Conservation (phyloP, 1,140 invertebrate genomes). For the Saxidomus purpurata region DNA sequence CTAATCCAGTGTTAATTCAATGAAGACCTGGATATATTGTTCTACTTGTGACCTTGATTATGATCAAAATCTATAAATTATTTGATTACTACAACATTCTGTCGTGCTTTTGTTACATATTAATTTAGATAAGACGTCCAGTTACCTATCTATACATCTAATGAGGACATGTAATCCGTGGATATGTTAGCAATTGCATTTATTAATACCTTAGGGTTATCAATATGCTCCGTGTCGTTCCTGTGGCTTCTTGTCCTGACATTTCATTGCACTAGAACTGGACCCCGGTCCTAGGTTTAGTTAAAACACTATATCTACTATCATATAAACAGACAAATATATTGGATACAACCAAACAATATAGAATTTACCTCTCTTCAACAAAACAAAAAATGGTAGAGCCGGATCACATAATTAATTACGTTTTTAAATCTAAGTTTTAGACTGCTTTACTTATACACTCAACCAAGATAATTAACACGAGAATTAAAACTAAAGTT, state of each 20-base stretch:
- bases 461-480: too few relatives aligned
- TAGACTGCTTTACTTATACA: too few relatives aligned
- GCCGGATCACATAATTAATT: too few relatives aligned
- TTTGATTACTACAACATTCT: not conserved
- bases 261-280: too few relatives aligned
- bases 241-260: not conserved
- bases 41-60: not conserved
- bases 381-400: too few relatives aligned
- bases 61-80: not conserved
- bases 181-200: not conserved
- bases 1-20: slow-evolving; percentile 13
- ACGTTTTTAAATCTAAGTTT: too few relatives aligned
- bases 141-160: not conserved
- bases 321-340: too few relatives aligned
- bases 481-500: too few relatives aligned
- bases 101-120: not conserved
- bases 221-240: not conserved
- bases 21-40: not conserved
- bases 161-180: not conserved
- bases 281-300: too few relatives aligned
- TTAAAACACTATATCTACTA: too few relatives aligned
- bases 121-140: not conserved
- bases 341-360: too few relatives aligned
- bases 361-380: too few relatives aligned
- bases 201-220: not conserved